Percentiles rank a stretch among this genome's conserved stretches.
Evolutionary conservation across 2,888 invertebrate genomes (phyloP).

Genomic region (Holacanthella duospinosa): DNA sequence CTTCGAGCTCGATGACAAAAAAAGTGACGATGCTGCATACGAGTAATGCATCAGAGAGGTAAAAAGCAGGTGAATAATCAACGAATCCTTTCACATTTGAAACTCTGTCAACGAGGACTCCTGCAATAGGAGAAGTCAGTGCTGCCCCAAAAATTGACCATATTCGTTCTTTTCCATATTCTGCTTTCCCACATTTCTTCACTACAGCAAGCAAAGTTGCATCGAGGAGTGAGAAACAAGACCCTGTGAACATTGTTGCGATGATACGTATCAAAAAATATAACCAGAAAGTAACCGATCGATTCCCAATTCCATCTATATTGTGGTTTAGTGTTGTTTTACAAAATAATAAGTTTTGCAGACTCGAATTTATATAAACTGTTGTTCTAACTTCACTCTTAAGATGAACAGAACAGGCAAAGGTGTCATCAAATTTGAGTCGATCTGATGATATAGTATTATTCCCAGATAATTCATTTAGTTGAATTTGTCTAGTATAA

Average conservation of each 20-base stretch:
- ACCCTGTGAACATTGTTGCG: slow-evolving; percentile 69
- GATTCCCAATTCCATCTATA: slow-evolving; percentile 15
- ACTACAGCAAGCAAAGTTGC: slow-evolving; percentile 77
- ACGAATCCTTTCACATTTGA: slow-evolving; percentile 47
- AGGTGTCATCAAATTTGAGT: neutral
- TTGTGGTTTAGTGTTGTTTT: neutral
- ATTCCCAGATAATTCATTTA: no score
- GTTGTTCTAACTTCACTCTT: neutral
- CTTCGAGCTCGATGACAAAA: slow-evolving; percentile 65
- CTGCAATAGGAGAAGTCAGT: slow-evolving; percentile 53
- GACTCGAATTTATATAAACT: no score
- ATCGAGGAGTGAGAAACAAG: slow-evolving; percentile 79
- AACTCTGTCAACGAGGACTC: slow-evolving; percentile 59
- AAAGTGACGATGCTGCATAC: slow-evolving; percentile 62
- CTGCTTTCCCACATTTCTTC: slow-evolving; percentile 63
- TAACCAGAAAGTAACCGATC: slow-evolving; percentile 55
- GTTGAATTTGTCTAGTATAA: neutral
- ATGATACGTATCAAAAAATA: slow-evolving; percentile 69
- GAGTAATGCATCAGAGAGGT: slow-evolving; percentile 63
- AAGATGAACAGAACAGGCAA: neutral
- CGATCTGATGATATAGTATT: neutral
- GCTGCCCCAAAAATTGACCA: slow-evolving; percentile 60
- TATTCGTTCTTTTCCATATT: slow-evolving; percentile 67
- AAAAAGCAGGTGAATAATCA: slow-evolving; percentile 80
- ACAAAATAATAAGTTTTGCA: neutral